phyloP scores from a whole-genome alignment of 2,113 vertebrate genomes.

The Hippopotamus amphibius region DNA sequence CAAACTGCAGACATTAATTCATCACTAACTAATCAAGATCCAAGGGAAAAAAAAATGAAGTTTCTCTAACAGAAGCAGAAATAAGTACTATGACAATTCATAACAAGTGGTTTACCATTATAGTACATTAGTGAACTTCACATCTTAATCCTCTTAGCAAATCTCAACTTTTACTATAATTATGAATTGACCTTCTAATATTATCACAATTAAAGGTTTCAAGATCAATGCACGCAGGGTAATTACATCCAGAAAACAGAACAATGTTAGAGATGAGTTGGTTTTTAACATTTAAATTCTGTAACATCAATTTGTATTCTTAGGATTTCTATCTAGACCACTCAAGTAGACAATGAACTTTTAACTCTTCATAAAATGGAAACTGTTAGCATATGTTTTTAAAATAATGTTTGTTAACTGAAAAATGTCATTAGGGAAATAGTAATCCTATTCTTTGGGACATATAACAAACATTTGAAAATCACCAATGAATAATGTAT shows the following conservation, averaged over 20 bases:
- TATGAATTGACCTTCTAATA: neutral
- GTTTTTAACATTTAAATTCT: neutral
- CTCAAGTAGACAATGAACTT: neutral
- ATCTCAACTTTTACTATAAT: neutral
- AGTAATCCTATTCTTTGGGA: neutral
- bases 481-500: neutral
- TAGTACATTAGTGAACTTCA: neutral
- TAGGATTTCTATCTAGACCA: neutral
- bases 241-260: neutral
- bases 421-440: neutral
- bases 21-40: neutral
- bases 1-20: neutral
- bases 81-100: neutral
- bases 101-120: neutral
- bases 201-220: neutral
- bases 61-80: neutral
- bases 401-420: neutral
- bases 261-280: neutral
- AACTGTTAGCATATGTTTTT: neutral
- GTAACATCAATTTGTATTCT: neutral
- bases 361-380: neutral
- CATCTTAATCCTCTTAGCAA: neutral
- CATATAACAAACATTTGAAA: neutral
- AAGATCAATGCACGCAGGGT: neutral
- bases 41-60: rapidly evolving